Base-by-base conservation (phyloP, 35 echinoderm and acorn worm genomes). In the Holothuria glaberrima region DNA sequence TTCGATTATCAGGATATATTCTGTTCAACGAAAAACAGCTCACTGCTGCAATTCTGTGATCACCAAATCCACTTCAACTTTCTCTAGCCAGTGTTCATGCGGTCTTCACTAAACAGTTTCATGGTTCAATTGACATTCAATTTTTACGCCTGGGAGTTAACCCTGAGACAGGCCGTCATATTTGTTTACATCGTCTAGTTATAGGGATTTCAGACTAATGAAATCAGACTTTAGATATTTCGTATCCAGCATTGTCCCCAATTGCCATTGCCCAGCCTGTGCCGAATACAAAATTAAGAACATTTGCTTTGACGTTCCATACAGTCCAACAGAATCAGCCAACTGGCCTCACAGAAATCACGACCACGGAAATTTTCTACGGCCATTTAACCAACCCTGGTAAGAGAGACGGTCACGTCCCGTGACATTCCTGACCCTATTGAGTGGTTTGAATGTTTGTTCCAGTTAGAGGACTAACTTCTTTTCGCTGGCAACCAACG, bases 321-420 rank as follows among this genome's bases (percentile, higher is more conserved):
- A 9, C 6, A 34, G 41, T 44, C 29, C 73, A 24, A 77, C 73
- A n/a, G 73, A 77, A 45, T 18, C 38, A 7, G 36, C 1, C 48
- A 45, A 77, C 19, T 77, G 73, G 73, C 31, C 73, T 6, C 20
- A 45, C 9, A 77, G 73, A 77, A 30, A n/a, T n/a, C n/a, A n/a
- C n/a, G n/a, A n/a, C n/a, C n/a, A n/a, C 5, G 66, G 66, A 30
- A 69, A 69, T 26, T n/a, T 66, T 16, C 31, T 28, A 12, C n/a
- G 17, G 12, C 6, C 9, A 17, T 16, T 9, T 0, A 30, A 33
- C 66, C 12, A 33, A 27, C 17, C 66, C 24, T 69, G 66, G 17
- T 69, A 21, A 69, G 24, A 29, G 6, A 69, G 66, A 14, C 25
- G 66, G 25, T 33, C 9, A 69, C 9, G 12, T 25, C 17, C 66